phyloP scores from a whole-genome alignment of 1,140 invertebrate genomes.

The Drosophila bipectinata region DNA sequence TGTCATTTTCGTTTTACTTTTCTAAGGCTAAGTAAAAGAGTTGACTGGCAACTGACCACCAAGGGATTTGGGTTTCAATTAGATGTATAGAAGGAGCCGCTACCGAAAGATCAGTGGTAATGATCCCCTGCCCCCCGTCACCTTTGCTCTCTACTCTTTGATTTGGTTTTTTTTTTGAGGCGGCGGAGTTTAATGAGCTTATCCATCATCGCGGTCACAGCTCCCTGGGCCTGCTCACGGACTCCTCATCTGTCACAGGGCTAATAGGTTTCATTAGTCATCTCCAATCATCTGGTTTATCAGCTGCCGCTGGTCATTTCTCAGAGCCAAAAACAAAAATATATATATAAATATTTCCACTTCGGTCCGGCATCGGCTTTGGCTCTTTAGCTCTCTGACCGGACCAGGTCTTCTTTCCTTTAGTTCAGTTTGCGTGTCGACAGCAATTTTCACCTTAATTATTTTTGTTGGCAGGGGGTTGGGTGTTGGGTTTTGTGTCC shows the following conservation, averaged over 20 bases:
- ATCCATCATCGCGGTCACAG: slow-evolving; percentile 67
- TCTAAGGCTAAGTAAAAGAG: slow-evolving; percentile 2
- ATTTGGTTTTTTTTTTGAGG: background rate
- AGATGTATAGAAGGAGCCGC: slow-evolving; percentile 50
- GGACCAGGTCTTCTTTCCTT: slow-evolving; percentile 10
- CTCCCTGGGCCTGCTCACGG: slow-evolving; percentile 25
- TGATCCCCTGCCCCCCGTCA: slow-evolving; percentile 26
- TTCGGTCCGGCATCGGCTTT: slow-evolving; percentile 26
- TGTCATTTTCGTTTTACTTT: slow-evolving; percentile 25
- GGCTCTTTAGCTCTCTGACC: background rate
- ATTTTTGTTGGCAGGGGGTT: slow-evolving; percentile 56
- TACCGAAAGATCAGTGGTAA: slow-evolving; percentile 46
- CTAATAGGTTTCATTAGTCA: slow-evolving; percentile 82
- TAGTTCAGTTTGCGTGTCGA: slow-evolving; percentile 70
- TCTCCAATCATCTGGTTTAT: slow-evolving; percentile 66
- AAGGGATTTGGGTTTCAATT: slow-evolving; percentile 64
- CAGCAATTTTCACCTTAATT: slow-evolving; percentile 83
- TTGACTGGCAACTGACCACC: slow-evolving; percentile 43
- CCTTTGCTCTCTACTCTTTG: slow-evolving; percentile 3
- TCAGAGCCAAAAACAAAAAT: slow-evolving; percentile 43
- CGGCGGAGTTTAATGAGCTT: slow-evolving; percentile 74
- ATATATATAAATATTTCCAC: slow-evolving; percentile 8
- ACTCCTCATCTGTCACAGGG: slow-evolving; percentile 72
- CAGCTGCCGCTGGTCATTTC: slow-evolving; percentile 68
- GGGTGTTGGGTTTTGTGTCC: slow-evolving; percentile 46